Conservation (phyloP, 2,888 invertebrate genomes). For the Agrenia bidenticulata region DNA sequence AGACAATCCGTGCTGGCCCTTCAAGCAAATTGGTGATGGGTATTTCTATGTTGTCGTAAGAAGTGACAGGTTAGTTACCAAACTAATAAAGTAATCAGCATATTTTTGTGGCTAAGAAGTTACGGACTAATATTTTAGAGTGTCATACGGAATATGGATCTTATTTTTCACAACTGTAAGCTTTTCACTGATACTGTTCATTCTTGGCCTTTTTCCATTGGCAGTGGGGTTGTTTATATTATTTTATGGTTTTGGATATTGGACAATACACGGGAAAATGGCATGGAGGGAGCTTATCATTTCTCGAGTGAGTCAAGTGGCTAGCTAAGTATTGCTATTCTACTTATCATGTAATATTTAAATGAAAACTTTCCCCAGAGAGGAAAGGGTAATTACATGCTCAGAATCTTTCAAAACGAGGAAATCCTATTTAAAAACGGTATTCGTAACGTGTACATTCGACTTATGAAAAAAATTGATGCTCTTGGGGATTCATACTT, state of each 20-base stretch:
- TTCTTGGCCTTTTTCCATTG: slow-evolving; percentile 22
- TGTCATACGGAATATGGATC: slow-evolving; percentile 27
- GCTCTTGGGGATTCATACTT: slow-evolving; percentile 31
- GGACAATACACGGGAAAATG: slow-evolving; percentile 29
- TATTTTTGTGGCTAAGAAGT: slow-evolving; percentile 20
- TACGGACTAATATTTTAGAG: slow-evolving; percentile 26
- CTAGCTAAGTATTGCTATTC: too few relatives aligned
- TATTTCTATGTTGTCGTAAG: slow-evolving; percentile 29
- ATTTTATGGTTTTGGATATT: slow-evolving; percentile 8
- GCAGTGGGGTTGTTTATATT: slow-evolving; percentile 19
- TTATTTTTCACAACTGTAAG: slow-evolving; percentile 2
- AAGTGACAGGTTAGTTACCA: slow-evolving; percentile 31
- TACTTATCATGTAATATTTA: too few relatives aligned
- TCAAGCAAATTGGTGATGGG: slow-evolving; percentile 28
- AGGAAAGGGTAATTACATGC: slow-evolving; percentile 33
- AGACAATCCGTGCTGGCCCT: slow-evolving; percentile 33
- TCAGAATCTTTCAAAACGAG: slow-evolving; percentile 31
- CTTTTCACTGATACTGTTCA: neutral
- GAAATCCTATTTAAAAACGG: slow-evolving; percentile 31
- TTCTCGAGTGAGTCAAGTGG: slow-evolving; percentile 31
- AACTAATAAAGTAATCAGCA: too few relatives aligned
- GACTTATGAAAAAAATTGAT: slow-evolving; percentile 28
- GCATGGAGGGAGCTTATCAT: slow-evolving; percentile 36
- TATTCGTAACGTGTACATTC: slow-evolving; percentile 33
- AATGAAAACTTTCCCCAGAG: too few relatives aligned